Conservation (phyloP, 2,888 invertebrate genomes). For the Carabus problematicus region DNA sequence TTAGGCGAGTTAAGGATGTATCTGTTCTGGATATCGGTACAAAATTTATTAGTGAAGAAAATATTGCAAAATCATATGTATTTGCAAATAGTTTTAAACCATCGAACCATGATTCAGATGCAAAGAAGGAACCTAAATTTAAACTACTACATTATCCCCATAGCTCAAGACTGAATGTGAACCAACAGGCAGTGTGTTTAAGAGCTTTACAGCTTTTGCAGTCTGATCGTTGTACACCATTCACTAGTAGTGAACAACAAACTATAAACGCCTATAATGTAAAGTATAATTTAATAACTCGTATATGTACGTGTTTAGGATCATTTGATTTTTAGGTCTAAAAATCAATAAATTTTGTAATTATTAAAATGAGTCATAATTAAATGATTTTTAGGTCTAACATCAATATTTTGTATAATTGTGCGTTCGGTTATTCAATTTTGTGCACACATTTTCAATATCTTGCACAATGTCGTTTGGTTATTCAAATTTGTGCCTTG, state of each 20-base stretch:
- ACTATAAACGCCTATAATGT: slow-evolving; percentile 30
- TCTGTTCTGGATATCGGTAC: slow-evolving; percentile 31
- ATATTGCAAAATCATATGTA: slow-evolving; percentile 17
- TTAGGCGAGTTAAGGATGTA: slow-evolving; percentile 43
- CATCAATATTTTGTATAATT: no score
- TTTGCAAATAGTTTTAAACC: slow-evolving; percentile 44
- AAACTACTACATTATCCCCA: slow-evolving; percentile 19
- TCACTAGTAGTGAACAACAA: slow-evolving; percentile 18
- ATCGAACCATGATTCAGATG: background rate
- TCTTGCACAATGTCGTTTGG: no score
- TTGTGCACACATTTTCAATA: no score
- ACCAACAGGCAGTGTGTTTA: slow-evolving; percentile 25
- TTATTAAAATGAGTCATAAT: no score
- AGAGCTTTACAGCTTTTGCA: slow-evolving; percentile 22
- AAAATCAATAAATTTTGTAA: no score
- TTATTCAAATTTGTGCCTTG: no score
- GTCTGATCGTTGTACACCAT: slow-evolving; percentile 1
- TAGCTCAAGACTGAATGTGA: slow-evolving; percentile 14
- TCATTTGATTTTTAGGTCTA: no score
- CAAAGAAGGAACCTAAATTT: slow-evolving; percentile 2
- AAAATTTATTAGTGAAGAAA: slow-evolving; percentile 34
- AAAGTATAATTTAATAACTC: slow-evolving; percentile 8
- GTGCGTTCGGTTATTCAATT: no score
- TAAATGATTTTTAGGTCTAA: no score
- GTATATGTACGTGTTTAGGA: no score